Evolutionary conservation across 2,113 vertebrate genomes (phyloP), one percentile per base, ranked within the genome.

Genomic region (Bufo gargarizans): DNA sequence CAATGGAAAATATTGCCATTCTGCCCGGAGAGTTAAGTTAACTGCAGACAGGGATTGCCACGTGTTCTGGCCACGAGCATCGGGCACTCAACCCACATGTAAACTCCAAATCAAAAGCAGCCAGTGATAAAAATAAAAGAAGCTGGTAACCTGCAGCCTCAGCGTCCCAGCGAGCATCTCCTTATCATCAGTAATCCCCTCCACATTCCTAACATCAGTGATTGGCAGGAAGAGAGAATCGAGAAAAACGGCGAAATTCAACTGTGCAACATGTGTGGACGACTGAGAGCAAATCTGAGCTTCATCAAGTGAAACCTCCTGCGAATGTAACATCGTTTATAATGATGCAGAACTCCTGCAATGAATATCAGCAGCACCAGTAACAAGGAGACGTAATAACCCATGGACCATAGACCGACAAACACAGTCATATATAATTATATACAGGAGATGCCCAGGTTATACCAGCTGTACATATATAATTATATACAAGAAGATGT

Each of bases 81-180:
- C 13, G 80, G 59, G 45, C 80, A 65, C 43, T 81, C 16, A 45
- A 17, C 58, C 58, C 33, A n/a, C 11, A 63, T 47, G 59, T 82
- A 49, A 63, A 82, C 17, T 20, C 79, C 16, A 82, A 82, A 82
- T 63, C 45, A 65, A 65, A 63, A 49, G 19, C 59, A 82, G 59
- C 33, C 14, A 65, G 43, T 12, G 80, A 65, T 82, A 82, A 65
- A 65, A 82, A 82, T 65, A 82, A 59, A 49, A 10, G 43, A 11
- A 19, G 43, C 0, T n/a, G 80, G 80, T 49, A 65, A 65, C 19
- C 58, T n/a, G 5, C 45, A 13, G 80, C 0, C 20, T 5, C 10
- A 20, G 33, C 59, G 17, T 65, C 59, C 63, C 47, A 20, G 45
- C 45, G 13, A 55, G 63, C 82, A 3, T 49, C 10, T 4, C 22